phyloP scores from a whole-genome alignment of 1,140 invertebrate genomes.

The Cotesia typhae region DNA sequence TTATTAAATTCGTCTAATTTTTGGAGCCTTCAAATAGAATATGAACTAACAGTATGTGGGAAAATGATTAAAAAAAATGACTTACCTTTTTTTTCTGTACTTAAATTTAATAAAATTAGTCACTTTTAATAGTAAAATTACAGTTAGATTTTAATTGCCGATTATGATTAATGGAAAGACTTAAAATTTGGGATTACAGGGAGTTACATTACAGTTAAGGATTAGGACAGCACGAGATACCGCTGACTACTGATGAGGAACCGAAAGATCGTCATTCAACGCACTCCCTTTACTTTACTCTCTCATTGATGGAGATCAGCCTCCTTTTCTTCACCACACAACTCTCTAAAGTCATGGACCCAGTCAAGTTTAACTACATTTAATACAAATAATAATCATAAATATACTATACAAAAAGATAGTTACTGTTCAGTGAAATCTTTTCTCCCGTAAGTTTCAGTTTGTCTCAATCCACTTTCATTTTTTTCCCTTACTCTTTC shows the following conservation, averaged over 20 bases:
- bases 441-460: conserved; percentile 26
- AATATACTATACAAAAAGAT: neutral
- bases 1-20: too few species aligned
- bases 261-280: conserved; percentile 51
- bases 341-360: conserved; percentile 13
- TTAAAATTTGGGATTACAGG: conserved; percentile 3
- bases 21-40: too few species aligned
- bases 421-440: conserved; percentile 31
- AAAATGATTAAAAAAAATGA: too few species aligned
- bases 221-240: conserved; percentile 47
- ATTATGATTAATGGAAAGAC: neutral
- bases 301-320: conserved; percentile 10
- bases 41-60: too few species aligned
- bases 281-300: conserved; percentile 37
- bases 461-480: conserved; percentile 33
- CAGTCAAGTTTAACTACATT: neutral
- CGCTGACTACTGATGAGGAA: conserved; percentile 58
- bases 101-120: neutral
- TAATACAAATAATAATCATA: too few species aligned
- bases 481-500: conserved; percentile 32
- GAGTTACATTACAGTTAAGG: conserved; percentile 30
- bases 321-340: conserved; percentile 14
- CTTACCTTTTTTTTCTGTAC: neutral
- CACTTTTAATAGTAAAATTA: neutral
- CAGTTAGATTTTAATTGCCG: neutral